Conservation (phyloP, 2,113 vertebrate genomes). For the Tachuris rubrigastra region DNA sequence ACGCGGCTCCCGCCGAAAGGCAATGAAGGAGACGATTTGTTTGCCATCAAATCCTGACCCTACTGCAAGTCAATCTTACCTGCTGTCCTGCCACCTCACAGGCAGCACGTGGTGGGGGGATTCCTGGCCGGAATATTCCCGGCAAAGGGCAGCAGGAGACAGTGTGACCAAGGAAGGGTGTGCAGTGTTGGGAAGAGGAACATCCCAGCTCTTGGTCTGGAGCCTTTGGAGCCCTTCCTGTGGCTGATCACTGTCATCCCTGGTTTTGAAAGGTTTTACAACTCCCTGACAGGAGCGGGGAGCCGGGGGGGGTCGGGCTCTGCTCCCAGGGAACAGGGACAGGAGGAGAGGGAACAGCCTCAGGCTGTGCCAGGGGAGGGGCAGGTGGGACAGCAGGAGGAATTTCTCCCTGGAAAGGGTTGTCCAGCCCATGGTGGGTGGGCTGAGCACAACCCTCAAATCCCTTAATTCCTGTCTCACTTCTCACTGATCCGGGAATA, state of each 20-base stretch:
- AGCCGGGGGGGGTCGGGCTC: neutral
- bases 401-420: neutral
- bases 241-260: accelerated
- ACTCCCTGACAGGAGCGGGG: neutral
- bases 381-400: neutral
- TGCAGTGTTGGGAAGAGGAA: accelerated
- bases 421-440: neutral
- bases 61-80: neutral
- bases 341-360: neutral
- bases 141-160: accelerated
- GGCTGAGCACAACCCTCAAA: neutral
- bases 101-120: accelerated
- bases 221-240: neutral
- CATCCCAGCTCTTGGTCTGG: accelerated
- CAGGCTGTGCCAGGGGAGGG: accelerated
- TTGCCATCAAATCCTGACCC: neutral
- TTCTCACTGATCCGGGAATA: neutral
- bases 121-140: accelerated
- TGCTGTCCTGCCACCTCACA: neutral
- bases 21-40: neutral
- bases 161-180: neutral
- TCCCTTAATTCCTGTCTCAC: neutral
- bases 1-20: neutral
- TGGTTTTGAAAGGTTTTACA: accelerated
- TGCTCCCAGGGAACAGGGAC: neutral